A percentile compares a stretch with the other conserved stretches of the same genome.
Conservation (phyloP, 2,113 vertebrate genomes). For the Syngnathus scovelli region DNA sequence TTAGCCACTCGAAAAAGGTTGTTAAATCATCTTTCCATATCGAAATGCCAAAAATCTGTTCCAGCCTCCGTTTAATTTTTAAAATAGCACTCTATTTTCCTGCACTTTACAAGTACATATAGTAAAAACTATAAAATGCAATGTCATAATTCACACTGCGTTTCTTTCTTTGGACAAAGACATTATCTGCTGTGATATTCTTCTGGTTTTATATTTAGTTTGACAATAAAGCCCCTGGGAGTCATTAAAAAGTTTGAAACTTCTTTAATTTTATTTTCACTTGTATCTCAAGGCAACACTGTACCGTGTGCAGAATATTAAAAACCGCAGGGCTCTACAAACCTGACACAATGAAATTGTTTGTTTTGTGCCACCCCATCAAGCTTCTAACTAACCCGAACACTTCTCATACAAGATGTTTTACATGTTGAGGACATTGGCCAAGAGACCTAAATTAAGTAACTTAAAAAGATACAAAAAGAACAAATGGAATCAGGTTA, state of each 20-base stretch:
- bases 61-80: too few relatives aligned
- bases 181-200: neutral
- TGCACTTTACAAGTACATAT: too few relatives aligned
- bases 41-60: too few relatives aligned
- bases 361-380: neutral
- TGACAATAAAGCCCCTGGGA: neutral
- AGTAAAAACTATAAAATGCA: too few relatives aligned
- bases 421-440: conserved; percentile 7
- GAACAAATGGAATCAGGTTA: neutral
- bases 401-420: conserved; percentile 11
- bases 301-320: neutral
- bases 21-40: too few relatives aligned
- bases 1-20: neutral
- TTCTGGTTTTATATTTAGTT: neutral
- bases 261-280: neutral
- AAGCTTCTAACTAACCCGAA: neutral
- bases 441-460: neutral
- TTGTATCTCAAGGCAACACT: neutral
- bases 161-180: neutral
- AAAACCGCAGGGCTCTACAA: neutral
- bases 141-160: too few relatives aligned
- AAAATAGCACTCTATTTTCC: too few relatives aligned
- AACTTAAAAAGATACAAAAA: neutral
- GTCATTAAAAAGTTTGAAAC: neutral
- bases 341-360: neutral